Evolutionary conservation across 1,140 invertebrate genomes (phyloP).

Genomic region (Drosophila kohkoa): DNA sequence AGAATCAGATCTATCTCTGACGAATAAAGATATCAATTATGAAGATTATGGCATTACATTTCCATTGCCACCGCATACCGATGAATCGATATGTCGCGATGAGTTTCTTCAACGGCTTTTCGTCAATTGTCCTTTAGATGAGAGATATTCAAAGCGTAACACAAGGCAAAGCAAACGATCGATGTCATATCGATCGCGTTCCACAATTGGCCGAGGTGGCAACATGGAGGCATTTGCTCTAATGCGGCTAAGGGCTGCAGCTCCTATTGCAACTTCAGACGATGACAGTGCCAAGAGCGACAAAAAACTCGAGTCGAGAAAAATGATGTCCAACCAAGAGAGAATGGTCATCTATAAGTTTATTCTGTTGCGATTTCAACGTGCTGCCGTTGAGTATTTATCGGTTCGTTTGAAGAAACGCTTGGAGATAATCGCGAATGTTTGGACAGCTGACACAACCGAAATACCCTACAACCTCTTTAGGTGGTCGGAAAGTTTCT

Average conservation of each 20-base stretch:
- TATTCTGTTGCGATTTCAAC: constrained; percentile 8
- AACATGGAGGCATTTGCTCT: no score
- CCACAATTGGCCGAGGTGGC: no score
- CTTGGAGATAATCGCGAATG: constrained; percentile 17
- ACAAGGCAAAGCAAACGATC: no score
- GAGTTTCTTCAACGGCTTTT: constrained; percentile 27
- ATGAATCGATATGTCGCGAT: constrained; percentile 54
- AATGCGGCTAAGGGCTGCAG: no score
- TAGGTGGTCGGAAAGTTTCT: constrained; percentile 53
- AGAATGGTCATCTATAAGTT: neutral
- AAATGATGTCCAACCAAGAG: neutral
- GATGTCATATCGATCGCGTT: no score
- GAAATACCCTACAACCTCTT: constrained; percentile 48
- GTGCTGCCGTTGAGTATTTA: constrained; percentile 46
- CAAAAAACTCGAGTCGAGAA: no score
- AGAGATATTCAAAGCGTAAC: no score
- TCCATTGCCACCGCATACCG: constrained; percentile 44
- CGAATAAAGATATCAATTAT: neutral
- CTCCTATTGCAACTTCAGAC: no score
- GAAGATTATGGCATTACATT: constrained; percentile 22
- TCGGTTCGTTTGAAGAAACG: constrained; percentile 35
- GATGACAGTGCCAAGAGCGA: no score
- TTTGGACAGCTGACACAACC: constrained; percentile 36
- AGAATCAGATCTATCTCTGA: neutral
- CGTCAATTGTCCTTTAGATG: neutral